Evolutionary conservation across 1,140 invertebrate genomes (phyloP), one percentile per base, ranked within the genome.

Genomic region (Calephelis virginiensis): DNA sequence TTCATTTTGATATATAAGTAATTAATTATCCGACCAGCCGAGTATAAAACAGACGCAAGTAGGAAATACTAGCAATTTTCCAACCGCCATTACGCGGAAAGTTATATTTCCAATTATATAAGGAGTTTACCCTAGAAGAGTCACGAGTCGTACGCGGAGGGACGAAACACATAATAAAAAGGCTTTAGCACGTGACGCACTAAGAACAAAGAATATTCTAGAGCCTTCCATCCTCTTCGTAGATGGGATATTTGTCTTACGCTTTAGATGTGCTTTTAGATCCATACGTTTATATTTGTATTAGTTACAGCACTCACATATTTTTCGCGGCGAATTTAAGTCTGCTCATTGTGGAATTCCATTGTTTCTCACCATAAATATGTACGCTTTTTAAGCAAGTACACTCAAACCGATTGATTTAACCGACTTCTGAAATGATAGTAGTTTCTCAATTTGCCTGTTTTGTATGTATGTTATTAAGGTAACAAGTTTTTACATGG

Each of bases 121-220:
- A 53, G 17, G 53, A 56, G 17, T 56, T 56, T 12, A 10, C 53
- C 53, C 53, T 56, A 17, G 13, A 56, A 17, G 53, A 56, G 53
- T 56, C 53, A 37, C 40, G 53, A 56, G 28, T 53, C 53, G 12
- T 56, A 56, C 53, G 53, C 53, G 53, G 10, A 59, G 28, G 37
- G 12, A 59, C 38, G 37, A 59, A 59, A 38, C 56, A 59, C 56
- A 59, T 59, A 59, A 59, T 59, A 59, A 86, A 84, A 88, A 84
- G 72, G 75, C 81, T 80, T 75, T 66, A 74, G 75, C 74, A 86
- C 81, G 85, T 88, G 85, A 84, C 76, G 75, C 68, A 71, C 64
- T 82, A 74, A 77, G 77, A 80, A 85, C 81, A 83, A 84, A 83
- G 81, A 83, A 85, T 76, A 81, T 77, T 78, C 75, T 74, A 69